These are phyloP conservation scores for Rhopilema esculentum DNA, from an alignment of 30 jellyfish, hydroid and myxozoan species.

Conservation along the genomic window DNA sequence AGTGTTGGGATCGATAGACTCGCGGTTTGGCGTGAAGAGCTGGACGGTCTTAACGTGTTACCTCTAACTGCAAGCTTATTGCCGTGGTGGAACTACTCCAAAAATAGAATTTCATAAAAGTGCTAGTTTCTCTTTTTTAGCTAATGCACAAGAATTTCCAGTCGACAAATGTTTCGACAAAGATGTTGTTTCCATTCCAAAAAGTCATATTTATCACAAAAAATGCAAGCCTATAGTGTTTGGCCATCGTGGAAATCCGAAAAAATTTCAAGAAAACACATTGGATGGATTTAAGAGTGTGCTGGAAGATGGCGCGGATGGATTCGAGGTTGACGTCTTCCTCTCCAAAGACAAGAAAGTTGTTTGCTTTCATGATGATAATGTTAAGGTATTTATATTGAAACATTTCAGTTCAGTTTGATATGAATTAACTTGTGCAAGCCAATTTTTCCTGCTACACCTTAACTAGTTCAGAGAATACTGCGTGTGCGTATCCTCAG, in stretches of 20 bases:
- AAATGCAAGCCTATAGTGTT: constrained; percentile 73
- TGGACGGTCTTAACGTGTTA: no score
- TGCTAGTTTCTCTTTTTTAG: no score
- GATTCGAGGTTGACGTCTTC: constrained; percentile 79
- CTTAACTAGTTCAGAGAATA: no score
- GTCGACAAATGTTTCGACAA: background rate
- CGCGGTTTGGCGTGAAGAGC: no score
- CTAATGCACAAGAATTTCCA: background rate
- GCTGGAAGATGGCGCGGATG: constrained; percentile 71
- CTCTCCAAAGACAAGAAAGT: constrained; percentile 74
- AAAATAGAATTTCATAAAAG: no score
- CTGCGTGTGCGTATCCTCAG: no score
- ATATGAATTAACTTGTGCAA: no score
- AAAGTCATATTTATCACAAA: constrained; percentile 61
- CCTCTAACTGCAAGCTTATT: no score
- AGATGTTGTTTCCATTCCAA: constrained; percentile 29
- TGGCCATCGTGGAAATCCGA: constrained; percentile 91
- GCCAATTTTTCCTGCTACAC: no score
- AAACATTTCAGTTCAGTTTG: no score
- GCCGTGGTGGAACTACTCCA: no score
- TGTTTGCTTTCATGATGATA: constrained; percentile 82
- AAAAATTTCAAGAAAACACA: constrained; percentile 69
- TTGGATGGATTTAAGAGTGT: constrained; percentile 65
- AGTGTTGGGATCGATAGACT: no score
- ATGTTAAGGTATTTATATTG: constrained; percentile 72